Evolutionary conservation across 2,888 invertebrate genomes (phyloP).

Genomic region (Anodontia alba): DNA sequence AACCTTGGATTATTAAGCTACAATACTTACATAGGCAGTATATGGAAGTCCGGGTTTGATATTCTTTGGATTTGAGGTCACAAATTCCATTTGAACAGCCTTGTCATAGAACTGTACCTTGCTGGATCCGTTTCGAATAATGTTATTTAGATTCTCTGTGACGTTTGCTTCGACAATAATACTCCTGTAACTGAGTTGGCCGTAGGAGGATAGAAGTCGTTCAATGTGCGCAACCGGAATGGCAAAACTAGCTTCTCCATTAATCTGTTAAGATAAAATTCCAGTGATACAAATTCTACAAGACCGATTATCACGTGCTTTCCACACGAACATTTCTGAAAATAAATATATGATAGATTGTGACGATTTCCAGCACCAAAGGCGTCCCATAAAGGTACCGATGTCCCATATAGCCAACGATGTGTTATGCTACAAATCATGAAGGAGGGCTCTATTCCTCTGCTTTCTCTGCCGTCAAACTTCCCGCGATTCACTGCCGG

Average conservation of each 20-base stretch:
- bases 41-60: constrained; percentile 96
- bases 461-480: too few relatives aligned
- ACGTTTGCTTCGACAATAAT: constrained; percentile 90
- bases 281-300: constrained; percentile 55
- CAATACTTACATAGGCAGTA: constrained; percentile 90
- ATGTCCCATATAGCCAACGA: too few relatives aligned
- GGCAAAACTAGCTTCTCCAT: constrained; percentile 70
- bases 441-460: too few relatives aligned
- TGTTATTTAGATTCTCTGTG: constrained; percentile 94
- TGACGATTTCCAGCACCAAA: too few relatives aligned
- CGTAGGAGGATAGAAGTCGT: not conserved
- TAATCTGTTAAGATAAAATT: constrained; percentile 56
- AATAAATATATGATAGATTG: too few relatives aligned
- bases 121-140: constrained; percentile 92
- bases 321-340: too few relatives aligned
- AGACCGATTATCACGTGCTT: too few relatives aligned
- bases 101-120: constrained; percentile 91
- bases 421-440: too few relatives aligned
- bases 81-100: constrained; percentile 90
- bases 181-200: constrained; percentile 34
- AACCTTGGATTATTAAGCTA: too few relatives aligned
- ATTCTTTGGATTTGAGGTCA: constrained; percentile 91
- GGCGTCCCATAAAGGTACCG: too few relatives aligned
- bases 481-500: too few relatives aligned
- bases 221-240: constrained; percentile 55